Conservation (phyloP, 1,140 invertebrate genomes). For the Trichonephila clavipes region DNA sequence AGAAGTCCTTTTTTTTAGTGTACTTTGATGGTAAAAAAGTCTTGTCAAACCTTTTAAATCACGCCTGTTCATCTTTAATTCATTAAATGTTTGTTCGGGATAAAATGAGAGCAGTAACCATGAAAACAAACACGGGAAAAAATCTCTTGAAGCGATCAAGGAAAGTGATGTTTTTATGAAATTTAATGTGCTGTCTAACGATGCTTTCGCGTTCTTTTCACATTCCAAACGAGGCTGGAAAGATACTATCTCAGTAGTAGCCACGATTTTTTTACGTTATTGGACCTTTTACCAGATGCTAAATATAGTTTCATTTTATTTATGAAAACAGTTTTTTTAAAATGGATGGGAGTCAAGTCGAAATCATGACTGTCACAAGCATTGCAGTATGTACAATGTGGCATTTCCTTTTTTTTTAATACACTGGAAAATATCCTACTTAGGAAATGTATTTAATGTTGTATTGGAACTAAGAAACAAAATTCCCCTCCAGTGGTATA, state of each 20-base stretch:
- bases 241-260: not conserved
- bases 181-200: conserved; percentile 11
- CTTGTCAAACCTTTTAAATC: not conserved
- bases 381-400: not conserved
- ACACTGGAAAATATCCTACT: no score
- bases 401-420: no score
- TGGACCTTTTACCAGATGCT: not conserved
- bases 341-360: not conserved
- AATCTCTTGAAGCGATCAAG: not conserved
- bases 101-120: not conserved
- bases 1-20: not conserved
- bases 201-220: not conserved
- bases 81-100: conserved; percentile 1
- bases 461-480: no score
- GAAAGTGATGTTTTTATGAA: conserved; percentile 27
- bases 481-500: no score
- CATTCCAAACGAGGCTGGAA: not conserved
- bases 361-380: not conserved
- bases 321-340: not conserved
- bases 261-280: not conserved
- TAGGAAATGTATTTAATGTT: no score
- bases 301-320: not conserved
- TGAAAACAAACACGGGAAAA: not conserved
- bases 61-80: conserved; percentile 17
- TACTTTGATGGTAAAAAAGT: not conserved